Evolutionary conservation across 2,113 vertebrate genomes (phyloP), one percentile per base, ranked within the genome.

Genomic region (Beaufortia kweichowensis): DNA sequence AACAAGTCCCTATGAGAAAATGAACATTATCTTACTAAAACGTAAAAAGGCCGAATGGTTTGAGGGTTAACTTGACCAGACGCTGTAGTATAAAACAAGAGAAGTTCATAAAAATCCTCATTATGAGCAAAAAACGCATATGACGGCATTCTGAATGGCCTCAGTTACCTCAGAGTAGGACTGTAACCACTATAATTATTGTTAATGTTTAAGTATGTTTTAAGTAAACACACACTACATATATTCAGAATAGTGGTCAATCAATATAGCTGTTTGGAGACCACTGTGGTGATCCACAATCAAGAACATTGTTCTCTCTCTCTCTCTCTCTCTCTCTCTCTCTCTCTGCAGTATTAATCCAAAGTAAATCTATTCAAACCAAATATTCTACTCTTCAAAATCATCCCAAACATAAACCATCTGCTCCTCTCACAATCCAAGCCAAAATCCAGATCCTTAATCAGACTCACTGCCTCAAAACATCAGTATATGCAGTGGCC

Each of bases 331-430:
- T 43, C 12, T 43, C 63, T 66, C 15, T 43, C 39, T 66, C 21
- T 66, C 14, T 0, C 41, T 61, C 15, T 31, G 2, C 19, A n/a
- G 21, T n/a, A 50, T n/a, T 29, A 29, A 67, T 29, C 64, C 65
- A 28, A 4, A 67, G n/a, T n/a, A 29, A 67, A 5, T 48, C 17
- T 48, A 29, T 17, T 67, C 14, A 46, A 66, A 66, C 41, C 24
- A 2, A 48, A 28, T 28, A 28, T 3, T 46, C 39, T 67, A 24
- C 17, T 29, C 23, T 15, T 28, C 23, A 26, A 26, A 66, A 46
- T n/a, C 28, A 15, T 67, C 28, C 31, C 66, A 31, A 29, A 33
- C 50, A 68, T 68, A 19, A 68, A 26, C n/a, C 28, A 67, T 67
- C 43, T 50, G 43, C 19, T 19, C 17, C 24, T 50, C 64, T 67